A percentile compares a stretch with the other conserved stretches of the same genome.
phyloP scores from a whole-genome alignment of 2,797 vertebrate species.

The Bucorvus abyssinicus region DNA sequence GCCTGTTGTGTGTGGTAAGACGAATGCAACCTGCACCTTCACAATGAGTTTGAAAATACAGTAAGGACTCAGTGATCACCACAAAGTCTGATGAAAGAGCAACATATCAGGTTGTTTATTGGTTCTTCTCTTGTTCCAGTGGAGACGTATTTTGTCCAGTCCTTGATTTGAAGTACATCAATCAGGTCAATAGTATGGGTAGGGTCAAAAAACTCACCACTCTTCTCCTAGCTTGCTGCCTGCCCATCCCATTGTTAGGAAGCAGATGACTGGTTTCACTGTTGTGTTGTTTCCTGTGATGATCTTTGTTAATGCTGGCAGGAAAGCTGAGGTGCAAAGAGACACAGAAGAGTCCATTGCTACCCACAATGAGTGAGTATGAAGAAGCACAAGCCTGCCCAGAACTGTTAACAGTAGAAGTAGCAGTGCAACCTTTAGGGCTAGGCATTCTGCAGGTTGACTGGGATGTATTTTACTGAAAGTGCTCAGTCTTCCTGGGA shows the following conservation, averaged over 20 bases:
- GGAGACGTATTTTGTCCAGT: not conserved
- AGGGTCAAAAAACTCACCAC: not conserved
- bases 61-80: not conserved
- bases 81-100: not conserved
- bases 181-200: not conserved
- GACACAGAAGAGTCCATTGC: not conserved
- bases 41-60: not conserved
- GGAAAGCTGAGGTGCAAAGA: not conserved
- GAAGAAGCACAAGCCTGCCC: not conserved
- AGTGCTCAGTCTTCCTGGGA: not conserved
- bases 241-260: not conserved
- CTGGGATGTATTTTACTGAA: not conserved
- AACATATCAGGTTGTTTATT: not conserved
- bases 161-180: not conserved
- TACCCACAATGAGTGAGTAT: fast-evolving
- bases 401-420: not conserved
- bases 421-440: not conserved
- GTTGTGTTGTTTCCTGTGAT: not conserved
- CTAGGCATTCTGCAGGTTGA: not conserved
- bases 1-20: not conserved
- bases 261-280: not conserved
- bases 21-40: not conserved
- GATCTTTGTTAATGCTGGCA: not conserved
- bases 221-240: not conserved
- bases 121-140: not conserved